Evolutionary conservation across 2,888 invertebrate species (phyloP), one percentile per base, ranked within the genome.

Genomic region (Tiliacea aurago): DNA sequence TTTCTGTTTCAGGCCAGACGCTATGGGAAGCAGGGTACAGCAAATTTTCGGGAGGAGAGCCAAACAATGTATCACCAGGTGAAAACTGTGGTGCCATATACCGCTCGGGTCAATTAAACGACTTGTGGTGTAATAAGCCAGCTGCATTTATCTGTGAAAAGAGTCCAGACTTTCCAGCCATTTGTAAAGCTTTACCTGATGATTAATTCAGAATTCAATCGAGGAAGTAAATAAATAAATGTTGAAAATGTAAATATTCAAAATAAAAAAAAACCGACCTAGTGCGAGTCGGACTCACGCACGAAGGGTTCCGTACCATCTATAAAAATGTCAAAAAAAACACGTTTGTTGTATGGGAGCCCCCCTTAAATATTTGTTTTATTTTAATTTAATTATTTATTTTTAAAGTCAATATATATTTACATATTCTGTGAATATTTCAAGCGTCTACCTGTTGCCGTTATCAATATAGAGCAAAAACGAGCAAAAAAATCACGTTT

Each of bases 11-110:
- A 94, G 94, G 93, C 18, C 78, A 90, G 53, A 87, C 89, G 0
- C 72, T 93, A 0, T 23, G 68, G 3, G 82, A 87, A 23, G 92
- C 92, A 1, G 93, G 93, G 0, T 94, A 88, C 67, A 68, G 71
- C 47, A 87, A 85, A 43, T 94, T 91, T 84, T 65, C 80, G 0
- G 61, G 20, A 0, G 89, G 87, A 0, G 89, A 92, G 65, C 92
- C 93, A 0, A 88, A 91, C 66, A 90, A 91, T 37, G 56, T 84
- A 0, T 84, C 87, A 0, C 70, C 75, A 0, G 89, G 89, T 0
- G 89, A 92, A 73, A 90, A 33, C 73, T 93, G 91, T 58, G 91
- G 91, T 0, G 81, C 85, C 0, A 80, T 93, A 10, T 88, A 85
- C 73, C 81, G 91, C 3, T 63, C 63, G 1, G 91, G 86, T 0